These are phyloP conservation scores for Brevipalpus yothersi DNA, from an alignment of 1,140 invertebrate species.

Conservation along the genomic window DNA sequence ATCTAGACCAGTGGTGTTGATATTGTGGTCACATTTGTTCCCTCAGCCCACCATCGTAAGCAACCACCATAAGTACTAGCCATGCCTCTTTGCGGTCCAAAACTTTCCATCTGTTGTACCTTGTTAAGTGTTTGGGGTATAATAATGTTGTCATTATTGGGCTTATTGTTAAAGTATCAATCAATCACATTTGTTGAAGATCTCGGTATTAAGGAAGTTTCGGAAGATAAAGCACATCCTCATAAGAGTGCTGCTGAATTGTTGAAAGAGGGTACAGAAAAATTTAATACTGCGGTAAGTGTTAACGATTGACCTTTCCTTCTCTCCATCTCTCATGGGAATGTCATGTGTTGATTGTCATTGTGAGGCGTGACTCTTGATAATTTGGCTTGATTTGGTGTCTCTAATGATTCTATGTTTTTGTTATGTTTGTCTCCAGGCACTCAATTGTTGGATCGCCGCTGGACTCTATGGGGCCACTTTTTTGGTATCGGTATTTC, in stretches of 20 bases:
- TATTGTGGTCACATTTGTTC: too few species aligned
- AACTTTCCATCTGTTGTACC: slow-evolving; percentile 9
- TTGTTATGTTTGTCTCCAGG: neutral
- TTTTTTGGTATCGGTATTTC: slow-evolving; percentile 9
- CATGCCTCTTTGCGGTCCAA: slow-evolving; percentile 5
- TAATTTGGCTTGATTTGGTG: too few species aligned
- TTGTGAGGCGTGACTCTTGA: neutral
- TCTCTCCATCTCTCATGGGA: neutral
- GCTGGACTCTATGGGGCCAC: slow-evolving; percentile 11
- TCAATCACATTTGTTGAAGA: slow-evolving; percentile 13
- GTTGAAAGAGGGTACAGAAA: neutral
- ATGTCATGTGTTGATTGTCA: neutral
- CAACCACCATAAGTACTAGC: neutral
- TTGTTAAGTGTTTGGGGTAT: slow-evolving; percentile 12
- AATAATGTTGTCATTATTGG: slow-evolving; percentile 12
- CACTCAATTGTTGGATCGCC: slow-evolving; percentile 13
- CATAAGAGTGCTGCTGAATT: neutral
- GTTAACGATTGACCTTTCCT: neutral
- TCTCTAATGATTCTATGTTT: neutral
- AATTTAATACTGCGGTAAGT: slow-evolving; percentile 8
- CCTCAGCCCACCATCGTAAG: too few species aligned
- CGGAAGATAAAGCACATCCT: neutral
- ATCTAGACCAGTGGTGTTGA: too few species aligned
- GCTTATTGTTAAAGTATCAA: slow-evolving; percentile 8
- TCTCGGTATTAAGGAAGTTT: neutral